Conservation (phyloP, 2,797 vertebrate genomes). For the Tauraco hartlaubi region DNA sequence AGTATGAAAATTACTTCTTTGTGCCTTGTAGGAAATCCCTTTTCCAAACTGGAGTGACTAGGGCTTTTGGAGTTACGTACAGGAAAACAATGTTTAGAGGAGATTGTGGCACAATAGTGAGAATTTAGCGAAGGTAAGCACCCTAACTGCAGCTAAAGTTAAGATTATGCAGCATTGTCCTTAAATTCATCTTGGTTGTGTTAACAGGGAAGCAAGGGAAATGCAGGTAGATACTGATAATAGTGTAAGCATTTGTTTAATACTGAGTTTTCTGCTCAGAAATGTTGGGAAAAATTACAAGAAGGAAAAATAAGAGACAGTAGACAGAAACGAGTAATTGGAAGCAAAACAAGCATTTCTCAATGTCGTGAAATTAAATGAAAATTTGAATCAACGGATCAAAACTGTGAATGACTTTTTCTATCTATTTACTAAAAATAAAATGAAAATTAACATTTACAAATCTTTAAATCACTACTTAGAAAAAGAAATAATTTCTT, state of each 20-base stretch:
- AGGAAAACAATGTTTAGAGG: not conserved
- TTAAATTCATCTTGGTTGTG: not conserved
- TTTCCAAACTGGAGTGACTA: not conserved
- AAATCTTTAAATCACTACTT: not conserved
- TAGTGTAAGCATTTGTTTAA: not conserved
- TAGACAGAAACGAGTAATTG: not conserved
- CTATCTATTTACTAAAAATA: not conserved
- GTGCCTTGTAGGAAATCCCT: not conserved
- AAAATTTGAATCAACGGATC: not conserved
- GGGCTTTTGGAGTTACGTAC: not conserved
- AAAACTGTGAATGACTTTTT: not conserved
- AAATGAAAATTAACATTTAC: not conserved
- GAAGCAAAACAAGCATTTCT: not conserved
- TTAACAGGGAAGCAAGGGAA: not conserved
- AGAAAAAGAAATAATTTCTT: not conserved
- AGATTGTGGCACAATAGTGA: not conserved
- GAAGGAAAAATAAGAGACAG: not conserved
- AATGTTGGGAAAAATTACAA: not conserved
- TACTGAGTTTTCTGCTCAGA: not conserved
- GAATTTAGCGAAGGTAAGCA: not conserved
- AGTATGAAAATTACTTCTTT: not conserved
- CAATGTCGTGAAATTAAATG: not conserved
- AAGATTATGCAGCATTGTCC: not conserved
- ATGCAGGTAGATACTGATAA: not conserved
- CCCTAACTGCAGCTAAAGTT: not conserved